Percentiles rank a stretch among this genome's conserved stretches.
Evolutionary conservation across 2,797 vertebrate genomes (phyloP).

Genomic region (Rhinella marina): DNA sequence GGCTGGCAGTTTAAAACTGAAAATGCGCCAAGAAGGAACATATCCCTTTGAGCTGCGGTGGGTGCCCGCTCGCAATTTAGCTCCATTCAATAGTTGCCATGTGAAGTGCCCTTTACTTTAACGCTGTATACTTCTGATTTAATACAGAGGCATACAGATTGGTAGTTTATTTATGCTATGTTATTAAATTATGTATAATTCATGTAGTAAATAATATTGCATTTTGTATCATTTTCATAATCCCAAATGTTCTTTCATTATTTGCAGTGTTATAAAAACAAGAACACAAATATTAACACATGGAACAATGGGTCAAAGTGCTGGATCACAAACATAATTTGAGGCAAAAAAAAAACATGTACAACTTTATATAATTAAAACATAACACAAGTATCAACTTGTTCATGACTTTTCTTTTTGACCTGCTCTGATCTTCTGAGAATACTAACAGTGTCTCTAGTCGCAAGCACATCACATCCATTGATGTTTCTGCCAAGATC

Average conservation of each 20-base stretch:
- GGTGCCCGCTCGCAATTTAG: no score
- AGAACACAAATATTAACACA: background rate
- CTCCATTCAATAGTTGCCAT: no score
- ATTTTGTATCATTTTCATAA: background rate
- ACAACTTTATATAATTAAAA: slow-evolving; percentile 1
- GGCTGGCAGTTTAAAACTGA: no score
- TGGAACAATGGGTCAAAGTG: background rate
- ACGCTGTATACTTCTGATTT: no score
- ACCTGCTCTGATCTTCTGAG: background rate
- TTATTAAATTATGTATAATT: background rate
- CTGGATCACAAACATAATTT: background rate
- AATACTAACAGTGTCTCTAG: background rate
- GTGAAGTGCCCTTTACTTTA: no score
- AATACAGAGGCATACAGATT: no score
- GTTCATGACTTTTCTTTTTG: background rate
- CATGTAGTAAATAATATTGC: background rate
- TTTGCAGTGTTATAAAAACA: background rate
- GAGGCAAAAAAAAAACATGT: background rate
- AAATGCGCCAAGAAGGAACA: no score
- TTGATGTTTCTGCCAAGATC: slow-evolving; percentile 47
- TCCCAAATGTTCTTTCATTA: background rate
- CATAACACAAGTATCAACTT: slow-evolving; percentile 3
- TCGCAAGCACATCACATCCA: background rate
- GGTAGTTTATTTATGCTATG: background rate
- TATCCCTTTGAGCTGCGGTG: no score